phyloP scores from a whole-genome alignment of 2,113 vertebrate species.

The Saccopteryx leptura region DNA sequence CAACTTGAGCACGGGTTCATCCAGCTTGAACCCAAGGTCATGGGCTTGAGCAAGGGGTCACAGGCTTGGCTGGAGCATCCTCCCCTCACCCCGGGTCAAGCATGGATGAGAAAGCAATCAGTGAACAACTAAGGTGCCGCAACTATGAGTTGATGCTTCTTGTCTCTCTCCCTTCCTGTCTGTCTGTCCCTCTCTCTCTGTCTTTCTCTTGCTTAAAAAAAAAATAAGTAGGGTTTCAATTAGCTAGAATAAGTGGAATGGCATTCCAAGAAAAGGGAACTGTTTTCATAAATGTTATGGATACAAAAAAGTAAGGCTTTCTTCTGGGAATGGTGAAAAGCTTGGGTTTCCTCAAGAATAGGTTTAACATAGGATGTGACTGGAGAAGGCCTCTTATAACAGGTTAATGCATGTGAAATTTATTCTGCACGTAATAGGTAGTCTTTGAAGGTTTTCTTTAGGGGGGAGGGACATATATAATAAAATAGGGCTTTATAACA shows the following conservation, averaged over 20 bases:
- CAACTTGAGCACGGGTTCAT: no score
- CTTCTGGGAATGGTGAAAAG: neutral
- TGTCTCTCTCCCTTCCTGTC: no score
- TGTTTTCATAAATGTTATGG: neutral
- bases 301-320: constrained; percentile 10
- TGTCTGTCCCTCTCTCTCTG: no score
- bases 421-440: neutral
- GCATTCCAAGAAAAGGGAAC: neutral
- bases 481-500: constrained; percentile 19
- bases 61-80: no score
- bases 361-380: neutral
- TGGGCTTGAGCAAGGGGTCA: no score
- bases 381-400: neutral
- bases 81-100: no score
- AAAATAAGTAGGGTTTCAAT: neutral
- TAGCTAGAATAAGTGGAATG: neutral
- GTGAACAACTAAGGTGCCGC: no score
- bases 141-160: no score
- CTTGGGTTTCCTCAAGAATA: neutral
- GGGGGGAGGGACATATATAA: neutral
- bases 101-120: no score
- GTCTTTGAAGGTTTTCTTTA: constrained; percentile 13
- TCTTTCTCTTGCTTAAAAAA: no score
- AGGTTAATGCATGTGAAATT: neutral
- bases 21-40: no score